Evolutionary conservation across 1,140 invertebrate genomes (phyloP), one percentile per base, ranked within the genome.

Genomic region (Odontomachus brunneus): DNA sequence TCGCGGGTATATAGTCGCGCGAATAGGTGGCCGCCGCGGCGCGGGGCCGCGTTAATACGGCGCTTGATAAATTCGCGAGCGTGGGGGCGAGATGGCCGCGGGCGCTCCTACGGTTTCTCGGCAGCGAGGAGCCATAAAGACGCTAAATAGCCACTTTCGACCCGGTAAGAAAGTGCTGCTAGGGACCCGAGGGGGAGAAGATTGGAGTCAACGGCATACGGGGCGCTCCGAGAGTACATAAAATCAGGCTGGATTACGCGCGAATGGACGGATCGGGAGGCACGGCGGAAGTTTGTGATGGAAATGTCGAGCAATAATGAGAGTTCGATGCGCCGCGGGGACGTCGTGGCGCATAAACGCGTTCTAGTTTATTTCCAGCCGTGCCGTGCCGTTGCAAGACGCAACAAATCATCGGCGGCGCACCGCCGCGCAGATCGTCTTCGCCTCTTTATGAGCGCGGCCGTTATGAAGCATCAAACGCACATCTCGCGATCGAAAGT

Each of bases 161-260:
- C 19, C 24, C 0, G 11, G 33, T 51, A 65, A 60, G 82, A 87
- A 81, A 87, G 74, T 48, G 69, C 51, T 65, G 62, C 57, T 75
- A 53, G 69, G 55, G n/a, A 29, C 55, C 44, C 63, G 49, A 3
- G 48, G 33, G 9, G 67, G n/a, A 29, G 59, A 74, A 53, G 72
- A 48, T 66, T 80, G 49, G 57, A 57, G 22, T 59, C 17, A 60
- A 24, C 17, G n/a, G 60, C 53, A 59, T 78, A 62, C 48, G 55
- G 22, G 14, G 9, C 24, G 22, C 2, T 5, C n/a, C n/a, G 71
- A 81, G 82, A 63, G 78, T 62, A 57, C 63, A 63, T 81, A 84
- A 87, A 65, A 76, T 84, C 57, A 49, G 49, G 49, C 71, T 72
- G 82, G 72, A 76, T 88, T 87, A 88, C 63, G 85, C 69, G 85